Percentiles rank a stretch among this genome's conserved stretches.
Conservation (phyloP, 1,140 invertebrate genomes). For the Drosophila nasuta region DNA sequence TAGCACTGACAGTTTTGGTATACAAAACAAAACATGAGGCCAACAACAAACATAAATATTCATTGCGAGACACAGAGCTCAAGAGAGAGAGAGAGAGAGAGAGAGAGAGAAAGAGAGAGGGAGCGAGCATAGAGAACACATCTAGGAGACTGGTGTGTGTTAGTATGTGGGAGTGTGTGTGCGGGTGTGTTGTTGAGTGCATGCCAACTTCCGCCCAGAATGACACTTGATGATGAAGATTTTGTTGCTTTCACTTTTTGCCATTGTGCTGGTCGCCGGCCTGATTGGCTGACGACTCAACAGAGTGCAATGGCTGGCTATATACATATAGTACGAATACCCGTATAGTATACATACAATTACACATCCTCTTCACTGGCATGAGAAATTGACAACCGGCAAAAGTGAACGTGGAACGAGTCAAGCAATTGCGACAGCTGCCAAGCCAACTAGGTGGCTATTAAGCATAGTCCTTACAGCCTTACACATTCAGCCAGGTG, state of each 20-base stretch:
- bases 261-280: slow-evolving; percentile 38
- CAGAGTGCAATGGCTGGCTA: neutral
- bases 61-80: slow-evolving; percentile 55
- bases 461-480: slow-evolving; percentile 49
- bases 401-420: slow-evolving; percentile 26
- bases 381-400: slow-evolving; percentile 44
- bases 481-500: slow-evolving; percentile 38
- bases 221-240: slow-evolving; percentile 83
- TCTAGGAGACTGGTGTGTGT: slow-evolving; percentile 13
- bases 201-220: slow-evolving; percentile 78
- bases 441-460: slow-evolving; percentile 32
- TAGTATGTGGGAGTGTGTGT: slow-evolving; percentile 22
- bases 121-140: slow-evolving; percentile 20
- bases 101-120: too few species aligned
- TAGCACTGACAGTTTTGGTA: slow-evolving; percentile 38
- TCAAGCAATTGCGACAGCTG: slow-evolving; percentile 42
- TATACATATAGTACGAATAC: neutral
- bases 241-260: slow-evolving; percentile 83
- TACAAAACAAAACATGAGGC: slow-evolving; percentile 61
- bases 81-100: neutral
- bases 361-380: slow-evolving; percentile 20
- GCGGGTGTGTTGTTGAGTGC: slow-evolving; percentile 38
- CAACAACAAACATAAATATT: slow-evolving; percentile 77
- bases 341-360: neutral
- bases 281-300: slow-evolving; percentile 35